Conservation (phyloP, 2,888 invertebrate genomes). For the Xestia rhomboidea region DNA sequence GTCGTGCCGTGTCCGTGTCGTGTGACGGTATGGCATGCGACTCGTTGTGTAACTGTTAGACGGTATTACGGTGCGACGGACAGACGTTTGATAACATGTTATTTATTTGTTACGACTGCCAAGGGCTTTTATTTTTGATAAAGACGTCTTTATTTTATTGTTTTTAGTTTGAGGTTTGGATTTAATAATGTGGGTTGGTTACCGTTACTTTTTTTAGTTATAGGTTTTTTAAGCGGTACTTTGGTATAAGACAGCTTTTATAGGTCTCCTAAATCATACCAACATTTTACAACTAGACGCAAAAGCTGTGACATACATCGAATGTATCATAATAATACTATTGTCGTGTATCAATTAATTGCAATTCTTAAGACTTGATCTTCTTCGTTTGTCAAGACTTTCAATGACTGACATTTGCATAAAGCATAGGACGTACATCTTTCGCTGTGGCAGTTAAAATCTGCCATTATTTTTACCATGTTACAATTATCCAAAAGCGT, state of each 20-base stretch:
- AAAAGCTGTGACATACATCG: background rate
- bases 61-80: constrained; percentile 52
- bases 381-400: background rate
- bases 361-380: background rate
- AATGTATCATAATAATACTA: background rate
- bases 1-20: constrained; percentile 34
- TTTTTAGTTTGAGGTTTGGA: constrained; percentile 17
- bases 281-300: background rate
- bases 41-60: constrained; percentile 59
- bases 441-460: background rate
- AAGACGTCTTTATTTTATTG: constrained; percentile 59
- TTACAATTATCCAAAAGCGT: background rate
- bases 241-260: background rate
- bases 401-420: background rate
- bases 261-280: background rate
- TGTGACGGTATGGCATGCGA: constrained; percentile 63
- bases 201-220: background rate
- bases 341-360: background rate
- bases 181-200: background rate
- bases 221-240: background rate
- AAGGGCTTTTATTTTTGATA: constrained; percentile 57
- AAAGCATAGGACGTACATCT: background rate
- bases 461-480: background rate
- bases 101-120: constrained; percentile 63
- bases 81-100: constrained; percentile 63